A percentile compares a stretch with the other conserved stretches of the same genome.
Conservation (phyloP, 2,888 invertebrate species). For the Linnaemya vulpina region DNA sequence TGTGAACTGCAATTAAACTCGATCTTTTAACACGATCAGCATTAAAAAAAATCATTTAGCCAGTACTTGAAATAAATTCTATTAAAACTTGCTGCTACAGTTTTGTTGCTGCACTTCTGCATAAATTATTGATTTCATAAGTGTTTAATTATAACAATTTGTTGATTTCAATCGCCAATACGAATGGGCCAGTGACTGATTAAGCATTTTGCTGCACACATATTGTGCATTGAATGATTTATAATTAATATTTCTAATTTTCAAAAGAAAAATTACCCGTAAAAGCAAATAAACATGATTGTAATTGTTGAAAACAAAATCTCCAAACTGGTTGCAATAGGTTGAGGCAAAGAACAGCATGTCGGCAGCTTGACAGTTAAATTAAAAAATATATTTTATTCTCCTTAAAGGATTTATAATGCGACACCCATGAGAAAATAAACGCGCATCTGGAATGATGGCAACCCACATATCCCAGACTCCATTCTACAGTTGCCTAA, state of each 20-base stretch:
- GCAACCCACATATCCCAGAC: no score
- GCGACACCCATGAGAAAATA: no score
- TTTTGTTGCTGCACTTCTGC: slow-evolving; percentile 18
- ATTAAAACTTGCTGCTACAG: slow-evolving; percentile 52
- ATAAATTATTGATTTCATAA: slow-evolving; percentile 57
- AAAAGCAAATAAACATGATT: slow-evolving; percentile 5
- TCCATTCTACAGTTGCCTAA: no score
- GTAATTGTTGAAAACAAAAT: not conserved
- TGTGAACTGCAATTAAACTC: slow-evolving; percentile 68
- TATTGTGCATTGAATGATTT: slow-evolving; percentile 45
- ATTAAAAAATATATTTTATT: not conserved
- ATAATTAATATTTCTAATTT: slow-evolving; percentile 47
- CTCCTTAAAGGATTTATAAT: no score
- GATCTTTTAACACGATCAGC: slow-evolving; percentile 69
- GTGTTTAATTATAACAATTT: slow-evolving; percentile 58
- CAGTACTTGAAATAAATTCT: not conserved
- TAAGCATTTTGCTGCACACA: slow-evolving; percentile 15
- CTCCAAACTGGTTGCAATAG: not conserved
- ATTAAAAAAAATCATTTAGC: slow-evolving; percentile 27
- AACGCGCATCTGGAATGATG: no score
- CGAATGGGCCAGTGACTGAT: slow-evolving; percentile 25
- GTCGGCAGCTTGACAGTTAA: not conserved
- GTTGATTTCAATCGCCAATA: slow-evolving; percentile 45
- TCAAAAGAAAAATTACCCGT: not conserved
- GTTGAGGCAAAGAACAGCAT: not conserved